Evolutionary conservation across 1,140 invertebrate species (phyloP), one percentile per base, ranked within the genome.

Genomic region (Bicyclus anynana): DNA sequence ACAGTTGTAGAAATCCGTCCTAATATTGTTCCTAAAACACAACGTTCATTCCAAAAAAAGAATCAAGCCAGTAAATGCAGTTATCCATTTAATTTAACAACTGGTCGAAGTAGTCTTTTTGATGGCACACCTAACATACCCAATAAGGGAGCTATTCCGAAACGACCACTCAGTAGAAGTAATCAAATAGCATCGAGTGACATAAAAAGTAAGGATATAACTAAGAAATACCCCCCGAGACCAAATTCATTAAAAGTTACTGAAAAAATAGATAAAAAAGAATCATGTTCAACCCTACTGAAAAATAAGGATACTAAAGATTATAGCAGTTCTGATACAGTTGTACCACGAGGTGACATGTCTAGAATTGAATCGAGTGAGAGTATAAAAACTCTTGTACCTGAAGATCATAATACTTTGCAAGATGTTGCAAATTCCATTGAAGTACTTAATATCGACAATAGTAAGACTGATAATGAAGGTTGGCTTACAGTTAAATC

Each of bases 401-500:
- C 89, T 40, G 83, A 89, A 61, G 80, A 89, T 46, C 53, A 64
- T 14, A 38, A 48, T 6, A 37, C 44, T 27, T 18, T 69, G 5
- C 76, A 92, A 79, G 77, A 93, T 87, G 49, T 90, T 90, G 80
- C 92, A 69, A 79, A 92, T 90, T 79, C 90, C 83, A 67, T 90
- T 12, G 90, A 91, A 80, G 90, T 90, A 26, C 71, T 91, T 21
- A 84, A 89, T 56, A 51, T 88, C 16, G 69, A 91, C 75, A 67
- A 91, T 73, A 68, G 90, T 78, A 83, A 90, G 74, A 61, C 67
- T 53, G 80, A 87, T 51, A 90, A 92, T 51, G 92, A 93, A 68
- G 92, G 92, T 10, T 93, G 92, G 92, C 75, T 93, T 13, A 93
- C 92, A 1, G 92, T 93, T 1, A 93, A 93, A 77, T 91, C 90